Conservation (phyloP, 2,888 invertebrate genomes). For the Hydropsyche betteni region DNA sequence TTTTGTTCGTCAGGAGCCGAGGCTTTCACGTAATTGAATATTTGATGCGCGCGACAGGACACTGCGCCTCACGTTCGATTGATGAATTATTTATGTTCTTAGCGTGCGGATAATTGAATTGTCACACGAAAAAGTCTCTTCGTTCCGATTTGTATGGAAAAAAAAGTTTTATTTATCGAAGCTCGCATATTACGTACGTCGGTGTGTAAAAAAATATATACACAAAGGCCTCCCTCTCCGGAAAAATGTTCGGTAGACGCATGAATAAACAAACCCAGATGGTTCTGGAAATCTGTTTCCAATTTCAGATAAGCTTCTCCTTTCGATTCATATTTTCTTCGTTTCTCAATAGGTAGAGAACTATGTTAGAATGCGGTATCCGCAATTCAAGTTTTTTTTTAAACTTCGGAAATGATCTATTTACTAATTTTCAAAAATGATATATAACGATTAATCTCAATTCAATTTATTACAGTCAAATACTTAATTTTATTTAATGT, state of each 20-base stretch:
- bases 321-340: constrained; percentile 49
- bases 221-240: neutral
- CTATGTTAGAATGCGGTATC: no score
- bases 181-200: constrained; percentile 7
- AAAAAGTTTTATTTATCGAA: constrained; percentile 14
- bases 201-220: constrained; percentile 4
- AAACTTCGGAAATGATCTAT: no score
- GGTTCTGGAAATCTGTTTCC: constrained; percentile 49
- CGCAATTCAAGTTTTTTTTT: no score
- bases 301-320: constrained; percentile 50
- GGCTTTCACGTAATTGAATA: constrained; percentile 25
- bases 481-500: no score
- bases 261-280: constrained; percentile 46
- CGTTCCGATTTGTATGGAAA: constrained; percentile 29
- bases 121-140: neutral
- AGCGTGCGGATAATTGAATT: constrained; percentile 1
- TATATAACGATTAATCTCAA: no score
- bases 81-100: neutral
- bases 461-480: no score
- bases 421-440: no score
- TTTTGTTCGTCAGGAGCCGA: neutral
- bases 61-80: neutral
- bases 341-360: no score
- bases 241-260: constrained; percentile 32
- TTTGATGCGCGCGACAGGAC: constrained; percentile 1